Conservation (phyloP, 2,888 invertebrate species). For the Eristalis arbustorum region DNA sequence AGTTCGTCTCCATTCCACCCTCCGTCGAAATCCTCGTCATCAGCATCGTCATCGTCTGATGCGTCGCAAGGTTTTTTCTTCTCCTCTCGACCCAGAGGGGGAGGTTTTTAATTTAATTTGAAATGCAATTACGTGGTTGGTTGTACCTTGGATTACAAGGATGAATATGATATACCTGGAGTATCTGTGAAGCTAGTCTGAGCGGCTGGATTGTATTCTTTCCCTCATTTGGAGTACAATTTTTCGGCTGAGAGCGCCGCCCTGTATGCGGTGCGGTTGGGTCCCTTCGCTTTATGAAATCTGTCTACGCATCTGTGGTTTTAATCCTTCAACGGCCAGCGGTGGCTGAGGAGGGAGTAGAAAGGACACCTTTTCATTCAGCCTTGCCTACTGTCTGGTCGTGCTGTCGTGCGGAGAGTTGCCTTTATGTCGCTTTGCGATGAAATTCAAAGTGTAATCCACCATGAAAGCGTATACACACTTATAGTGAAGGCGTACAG, state of each 20-base stretch:
- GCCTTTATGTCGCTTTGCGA: constrained; percentile 39
- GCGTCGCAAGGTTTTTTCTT: background rate
- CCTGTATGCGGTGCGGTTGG: background rate
- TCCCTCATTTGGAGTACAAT: constrained; percentile 34
- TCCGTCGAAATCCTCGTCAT: background rate
- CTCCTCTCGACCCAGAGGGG: background rate
- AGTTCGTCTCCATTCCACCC: background rate
- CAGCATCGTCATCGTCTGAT: constrained; percentile 19
- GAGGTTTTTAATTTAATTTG: constrained; percentile 60
- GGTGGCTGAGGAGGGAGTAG: background rate
- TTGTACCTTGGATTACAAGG: constrained; percentile 41
- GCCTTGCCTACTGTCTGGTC: constrained; percentile 28
- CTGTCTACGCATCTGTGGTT: constrained; percentile 44
- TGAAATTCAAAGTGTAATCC: constrained; percentile 13
- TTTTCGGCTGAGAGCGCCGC: constrained; percentile 47
- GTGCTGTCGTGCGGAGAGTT: constrained; percentile 22
- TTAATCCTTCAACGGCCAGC: constrained; percentile 38
- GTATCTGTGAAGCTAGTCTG: constrained; percentile 5
- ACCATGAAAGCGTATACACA: background rate
- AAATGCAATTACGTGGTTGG: constrained; percentile 62
- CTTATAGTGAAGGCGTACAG: background rate
- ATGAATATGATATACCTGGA: constrained; percentile 30
- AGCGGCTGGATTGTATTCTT: constrained; percentile 9
- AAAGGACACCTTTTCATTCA: background rate
- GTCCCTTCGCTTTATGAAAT: constrained; percentile 21